Evolutionary conservation across 1,140 invertebrate genomes (phyloP).

Genomic region (Oscheius sp.): DNA sequence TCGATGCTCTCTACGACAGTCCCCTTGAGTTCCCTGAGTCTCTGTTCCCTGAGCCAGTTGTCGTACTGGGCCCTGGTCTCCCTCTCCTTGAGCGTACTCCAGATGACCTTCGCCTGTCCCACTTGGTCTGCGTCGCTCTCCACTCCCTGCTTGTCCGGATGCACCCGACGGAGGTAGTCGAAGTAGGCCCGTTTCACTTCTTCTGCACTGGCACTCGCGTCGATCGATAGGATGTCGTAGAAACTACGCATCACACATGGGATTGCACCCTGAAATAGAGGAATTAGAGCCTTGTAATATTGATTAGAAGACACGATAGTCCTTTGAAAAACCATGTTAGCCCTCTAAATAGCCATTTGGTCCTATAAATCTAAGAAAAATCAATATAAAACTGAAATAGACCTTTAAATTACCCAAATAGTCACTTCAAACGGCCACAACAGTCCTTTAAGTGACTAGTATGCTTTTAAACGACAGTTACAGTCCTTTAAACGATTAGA

Average conservation of each 20-base stretch:
- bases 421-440: too few species aligned
- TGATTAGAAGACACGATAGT: too few species aligned
- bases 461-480: too few species aligned
- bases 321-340: too few species aligned
- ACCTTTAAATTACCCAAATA: too few species aligned
- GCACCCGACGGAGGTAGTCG: slow-evolving; percentile 23
- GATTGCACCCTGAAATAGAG: too few species aligned
- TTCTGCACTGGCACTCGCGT: slow-evolving; percentile 52
- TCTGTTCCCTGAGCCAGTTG: slow-evolving; percentile 38
- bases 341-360: too few species aligned
- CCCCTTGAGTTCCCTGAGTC: slow-evolving; percentile 23
- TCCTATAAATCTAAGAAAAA: too few species aligned
- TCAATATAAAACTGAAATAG: too few species aligned
- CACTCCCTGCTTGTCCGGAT: slow-evolving; percentile 29
- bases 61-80: slow-evolving; percentile 20
- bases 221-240: slow-evolving; percentile 30
- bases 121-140: slow-evolving; percentile 4
- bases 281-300: too few species aligned
- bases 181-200: slow-evolving; percentile 43
- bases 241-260: slow-evolving; percentile 24
- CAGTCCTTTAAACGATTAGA: too few species aligned
- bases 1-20: slow-evolving; percentile 32
- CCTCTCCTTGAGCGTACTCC: neutral
- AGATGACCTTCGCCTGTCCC: slow-evolving; percentile 1
- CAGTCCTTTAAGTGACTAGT: too few species aligned